Evolutionary conservation across 2,888 invertebrate genomes (phyloP).

Genomic region (Papilio elwesi): DNA sequence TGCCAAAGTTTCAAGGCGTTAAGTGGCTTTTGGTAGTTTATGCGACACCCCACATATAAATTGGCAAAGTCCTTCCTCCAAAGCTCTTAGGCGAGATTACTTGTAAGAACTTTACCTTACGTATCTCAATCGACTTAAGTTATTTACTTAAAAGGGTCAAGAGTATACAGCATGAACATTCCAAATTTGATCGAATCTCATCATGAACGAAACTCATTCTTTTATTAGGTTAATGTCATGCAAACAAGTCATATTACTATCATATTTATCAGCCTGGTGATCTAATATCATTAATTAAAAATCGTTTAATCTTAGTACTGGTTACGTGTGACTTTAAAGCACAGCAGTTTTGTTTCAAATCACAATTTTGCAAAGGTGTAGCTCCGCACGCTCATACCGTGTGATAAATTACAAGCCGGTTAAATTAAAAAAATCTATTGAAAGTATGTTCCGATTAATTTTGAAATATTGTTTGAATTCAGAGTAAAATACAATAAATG

Average conservation of each 20-base stretch:
- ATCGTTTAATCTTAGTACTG: too few relatives aligned
- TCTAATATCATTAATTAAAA: too few relatives aligned
- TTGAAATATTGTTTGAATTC: too few relatives aligned
- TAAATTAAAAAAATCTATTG: background rate
- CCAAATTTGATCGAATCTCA: background rate
- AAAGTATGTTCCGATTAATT: too few relatives aligned
- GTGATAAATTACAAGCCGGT: constrained; percentile 5
- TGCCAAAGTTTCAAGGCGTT: constrained; percentile 25
- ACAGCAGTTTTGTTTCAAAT: background rate
- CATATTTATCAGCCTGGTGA: too few relatives aligned
- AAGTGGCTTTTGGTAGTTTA: constrained; percentile 31
- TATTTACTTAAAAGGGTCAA: constrained; percentile 10
- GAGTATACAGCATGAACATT: too few relatives aligned
- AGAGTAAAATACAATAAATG: too few relatives aligned
- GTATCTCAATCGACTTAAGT: constrained; percentile 22
- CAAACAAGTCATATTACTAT: too few relatives aligned
- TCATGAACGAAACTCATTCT: too few relatives aligned
- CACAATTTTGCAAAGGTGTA: background rate
- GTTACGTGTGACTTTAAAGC: too few relatives aligned
- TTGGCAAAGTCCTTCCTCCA: constrained; percentile 13
- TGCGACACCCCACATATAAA: constrained; percentile 23
- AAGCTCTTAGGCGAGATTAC: constrained; percentile 25
- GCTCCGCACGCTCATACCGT: background rate
- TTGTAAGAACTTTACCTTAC: constrained; percentile 25
- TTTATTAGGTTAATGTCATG: too few relatives aligned